phyloP scores from a whole-genome alignment of 2,113 vertebrate species.

The Hypomesus transpacificus region DNA sequence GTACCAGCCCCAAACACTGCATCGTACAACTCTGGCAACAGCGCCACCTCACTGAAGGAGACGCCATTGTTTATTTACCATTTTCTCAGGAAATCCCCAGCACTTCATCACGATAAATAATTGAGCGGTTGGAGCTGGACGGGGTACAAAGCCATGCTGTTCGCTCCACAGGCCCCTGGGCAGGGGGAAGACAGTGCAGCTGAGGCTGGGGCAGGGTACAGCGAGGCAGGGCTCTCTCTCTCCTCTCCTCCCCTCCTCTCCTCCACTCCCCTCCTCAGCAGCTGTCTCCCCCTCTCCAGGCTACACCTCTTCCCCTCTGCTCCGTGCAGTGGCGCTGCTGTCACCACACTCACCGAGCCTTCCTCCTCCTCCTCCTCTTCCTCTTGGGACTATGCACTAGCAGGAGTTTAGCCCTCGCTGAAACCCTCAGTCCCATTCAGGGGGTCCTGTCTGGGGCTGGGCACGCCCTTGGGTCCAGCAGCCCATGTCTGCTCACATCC shows the following conservation, averaged over 20 bases:
- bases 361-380: conserved; percentile 41
- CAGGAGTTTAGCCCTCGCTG: conserved; percentile 65
- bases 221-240: conserved; percentile 45
- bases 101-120: conserved; percentile 63
- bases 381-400: conserved; percentile 59
- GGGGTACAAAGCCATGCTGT: conserved; percentile 66
- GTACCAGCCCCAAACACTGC: too few relatives aligned
- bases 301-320: conserved; percentile 58
- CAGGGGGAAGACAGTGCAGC: conserved; percentile 60
- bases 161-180: conserved; percentile 40
- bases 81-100: conserved; percentile 50
- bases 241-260: conserved; percentile 40
- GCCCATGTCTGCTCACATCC: conserved; percentile 51
- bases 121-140: conserved; percentile 72
- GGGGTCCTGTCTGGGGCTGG: conserved; percentile 52
- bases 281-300: conserved; percentile 65
- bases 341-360: conserved; percentile 55
- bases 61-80: too few relatives aligned
- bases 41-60: too few relatives aligned
- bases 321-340: conserved; percentile 48
- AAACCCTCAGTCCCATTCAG: conserved; percentile 58
- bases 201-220: conserved; percentile 34
- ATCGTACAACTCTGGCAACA: too few relatives aligned
- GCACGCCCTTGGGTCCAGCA: conserved; percentile 51
- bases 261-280: conserved; percentile 67